Base-by-base conservation (phyloP, 2,888 invertebrate species). In the Scrobipalpa atriplicella region DNA sequence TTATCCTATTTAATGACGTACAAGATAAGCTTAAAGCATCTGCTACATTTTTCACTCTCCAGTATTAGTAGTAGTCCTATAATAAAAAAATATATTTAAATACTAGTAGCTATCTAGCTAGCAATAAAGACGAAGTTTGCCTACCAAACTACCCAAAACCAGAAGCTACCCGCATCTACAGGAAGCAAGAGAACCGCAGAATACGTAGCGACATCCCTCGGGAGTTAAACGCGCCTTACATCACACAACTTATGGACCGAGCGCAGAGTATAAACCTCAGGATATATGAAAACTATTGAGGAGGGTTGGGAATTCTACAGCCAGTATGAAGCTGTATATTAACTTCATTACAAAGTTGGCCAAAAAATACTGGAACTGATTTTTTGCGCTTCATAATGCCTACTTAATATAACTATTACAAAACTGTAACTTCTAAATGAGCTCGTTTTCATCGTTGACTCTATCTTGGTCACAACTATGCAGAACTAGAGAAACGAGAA, bases 171-270 rank as follows among this genome's bases (percentile, higher is more conserved):
- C 58, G 58, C n/a, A 58, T 58, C 58, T 38, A 38, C 38, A 16
- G 58, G 58, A 58, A 58, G 58, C 29, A 29, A 19, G 61, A n/a
- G 16, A 2, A 41, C 61, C 61, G 41, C 61, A 61, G 61, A 41
- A 41, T 61, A 61, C 41, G 61, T 39, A 61, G 61, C 41, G 19
- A 13, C 70, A 71, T 69, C 74, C 75, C 73, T 67, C 67, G 71
- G 76, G 77, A 74, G 69, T 68, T 68, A 69, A 70, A 69, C 70
- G 77, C 78, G 79, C 75, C 75, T 78, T 78, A 82, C 75, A 74
- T 83, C 82, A 76, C 72, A 71, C 73, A 86, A 83, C 78, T 84
- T 84, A 84, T 77, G 80, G 77, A 77, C 77, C 78, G 72, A 74
- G 62, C 75, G 67, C 70, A 72, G 69, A 67, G 72, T 73, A 73